A percentile compares a stretch with the other conserved stretches of the same genome.
These are phyloP conservation scores for Microdon myrmicae DNA, from an alignment of 2,888 invertebrate species.

Conservation along the genomic window DNA sequence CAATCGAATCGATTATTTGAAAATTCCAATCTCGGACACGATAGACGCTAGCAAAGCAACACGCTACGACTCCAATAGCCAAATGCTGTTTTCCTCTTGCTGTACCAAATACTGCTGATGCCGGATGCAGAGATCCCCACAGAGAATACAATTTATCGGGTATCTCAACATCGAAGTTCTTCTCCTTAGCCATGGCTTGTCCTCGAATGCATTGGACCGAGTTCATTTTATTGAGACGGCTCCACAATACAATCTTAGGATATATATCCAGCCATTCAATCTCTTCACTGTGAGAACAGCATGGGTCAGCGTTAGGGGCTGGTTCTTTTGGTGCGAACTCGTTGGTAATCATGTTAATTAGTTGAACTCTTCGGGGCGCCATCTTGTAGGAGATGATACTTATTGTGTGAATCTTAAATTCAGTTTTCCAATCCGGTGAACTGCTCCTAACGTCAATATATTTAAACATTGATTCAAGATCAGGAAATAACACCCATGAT, in stretches of 20 bases:
- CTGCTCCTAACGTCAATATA: conserved; percentile 59
- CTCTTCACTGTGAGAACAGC: conserved; percentile 62
- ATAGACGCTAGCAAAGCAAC: conserved; percentile 72
- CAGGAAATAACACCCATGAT: conserved; percentile 63
- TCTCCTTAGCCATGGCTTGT: conserved; percentile 66
- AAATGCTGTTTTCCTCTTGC: conserved; percentile 74
- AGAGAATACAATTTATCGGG: conserved; percentile 75
- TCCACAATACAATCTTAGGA: conserved; percentile 62
- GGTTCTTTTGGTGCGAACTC: conserved; percentile 53
- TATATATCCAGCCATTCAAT: conserved; percentile 62
- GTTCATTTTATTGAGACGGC: conserved; percentile 61
- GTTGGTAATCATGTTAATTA: conserved; percentile 60
- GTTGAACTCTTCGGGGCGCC: conserved; percentile 58
- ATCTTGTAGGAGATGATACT: conserved; percentile 60
- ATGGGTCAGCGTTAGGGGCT: conserved; percentile 51
- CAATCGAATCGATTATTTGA: conserved; percentile 73
- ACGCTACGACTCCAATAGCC: conserved; percentile 71
- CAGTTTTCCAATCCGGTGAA: conserved; percentile 57
- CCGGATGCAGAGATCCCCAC: conserved; percentile 75
- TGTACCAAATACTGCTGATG: conserved; percentile 69
- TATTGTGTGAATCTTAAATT: conserved; percentile 60
- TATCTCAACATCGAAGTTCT: conserved; percentile 75
- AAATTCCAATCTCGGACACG: conserved; percentile 73
- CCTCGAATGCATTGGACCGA: conserved; percentile 59
- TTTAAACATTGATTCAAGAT: conserved; percentile 56